Evolutionary conservation across 1,140 invertebrate genomes (phyloP).

Genomic region (Helicoverpa armigera): DNA sequence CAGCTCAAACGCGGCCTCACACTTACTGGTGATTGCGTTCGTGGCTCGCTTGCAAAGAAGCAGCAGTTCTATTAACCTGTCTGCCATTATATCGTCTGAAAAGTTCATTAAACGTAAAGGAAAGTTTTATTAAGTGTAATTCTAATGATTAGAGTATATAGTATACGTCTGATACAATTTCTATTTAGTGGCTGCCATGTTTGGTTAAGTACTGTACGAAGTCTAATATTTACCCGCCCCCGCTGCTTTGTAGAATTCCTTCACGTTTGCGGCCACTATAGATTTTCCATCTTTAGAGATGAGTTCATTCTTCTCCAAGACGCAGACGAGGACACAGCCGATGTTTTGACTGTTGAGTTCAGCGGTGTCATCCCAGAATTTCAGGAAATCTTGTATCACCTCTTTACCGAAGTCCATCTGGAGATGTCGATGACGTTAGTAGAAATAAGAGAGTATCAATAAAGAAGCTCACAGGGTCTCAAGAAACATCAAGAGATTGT

Average conservation of each 20-base stretch:
- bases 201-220: too few species aligned
- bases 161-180: too few species aligned
- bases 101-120: too few species aligned
- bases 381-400: not conserved
- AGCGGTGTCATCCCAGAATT: slow-evolving; percentile 2
- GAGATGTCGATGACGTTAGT: not conserved
- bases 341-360: not conserved
- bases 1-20: slow-evolving; percentile 39
- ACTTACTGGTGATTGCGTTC: not conserved
- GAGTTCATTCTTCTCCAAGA: slow-evolving; percentile 10
- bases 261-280: not conserved
- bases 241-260: not conserved
- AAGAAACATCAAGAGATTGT: too few species aligned
- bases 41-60: not conserved
- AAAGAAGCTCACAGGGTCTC: too few species aligned
- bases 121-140: too few species aligned
- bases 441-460: not conserved
- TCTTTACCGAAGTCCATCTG: slow-evolving; percentile 6
- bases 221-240: slow-evolving; percentile 23
- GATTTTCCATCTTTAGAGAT: not conserved
- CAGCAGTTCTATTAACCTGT: not conserved
- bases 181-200: too few species aligned
- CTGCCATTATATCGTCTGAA: slow-evolving; percentile 11
- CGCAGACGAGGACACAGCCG: slow-evolving; percentile 25
- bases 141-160: too few species aligned